These are phyloP conservation scores for Lottia scabra DNA, from an alignment of 2,888 invertebrate species.

Conservation along the genomic window DNA sequence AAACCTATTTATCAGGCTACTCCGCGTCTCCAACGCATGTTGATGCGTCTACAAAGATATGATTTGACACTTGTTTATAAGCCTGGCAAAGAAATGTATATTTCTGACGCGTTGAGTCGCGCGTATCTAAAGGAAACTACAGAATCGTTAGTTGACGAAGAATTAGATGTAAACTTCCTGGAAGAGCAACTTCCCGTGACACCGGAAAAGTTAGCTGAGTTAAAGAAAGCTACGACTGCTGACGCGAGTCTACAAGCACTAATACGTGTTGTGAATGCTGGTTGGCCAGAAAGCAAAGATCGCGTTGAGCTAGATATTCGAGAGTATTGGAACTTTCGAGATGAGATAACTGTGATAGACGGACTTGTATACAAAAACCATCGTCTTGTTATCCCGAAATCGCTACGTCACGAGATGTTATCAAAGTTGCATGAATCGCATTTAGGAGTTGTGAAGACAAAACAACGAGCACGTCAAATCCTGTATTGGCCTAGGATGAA, in stretches of 20 bases:
- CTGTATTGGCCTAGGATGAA: conserved; percentile 37
- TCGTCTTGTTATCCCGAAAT: conserved; percentile 26
- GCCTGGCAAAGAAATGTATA: conserved; percentile 27
- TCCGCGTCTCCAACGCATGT: conserved; percentile 27
- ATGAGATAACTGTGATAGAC: neutral
- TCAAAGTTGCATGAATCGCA: conserved; percentile 30
- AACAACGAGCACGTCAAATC: conserved; percentile 25
- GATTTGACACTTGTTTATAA: conserved; percentile 24
- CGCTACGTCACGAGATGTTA: conserved; percentile 29
- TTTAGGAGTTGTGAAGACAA: conserved; percentile 33
- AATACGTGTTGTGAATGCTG: too few species aligned
- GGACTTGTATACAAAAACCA: neutral
- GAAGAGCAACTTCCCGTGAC: too few species aligned
- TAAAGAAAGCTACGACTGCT: too few species aligned
- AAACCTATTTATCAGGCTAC: conserved; percentile 33
- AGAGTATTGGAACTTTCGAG: neutral
- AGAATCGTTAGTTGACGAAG: too few species aligned
- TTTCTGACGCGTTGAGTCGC: conserved; percentile 31
- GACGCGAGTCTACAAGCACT: too few species aligned
- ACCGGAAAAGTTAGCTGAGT: too few species aligned
- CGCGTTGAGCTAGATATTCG: neutral
- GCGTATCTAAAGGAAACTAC: conserved; percentile 21
- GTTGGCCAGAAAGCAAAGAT: too few species aligned
- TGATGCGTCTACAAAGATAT: conserved; percentile 28
- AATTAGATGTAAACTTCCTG: too few species aligned